Evolutionary conservation across 2,888 invertebrate genomes (phyloP).

Genomic region (Eupithecia subfuscata): DNA sequence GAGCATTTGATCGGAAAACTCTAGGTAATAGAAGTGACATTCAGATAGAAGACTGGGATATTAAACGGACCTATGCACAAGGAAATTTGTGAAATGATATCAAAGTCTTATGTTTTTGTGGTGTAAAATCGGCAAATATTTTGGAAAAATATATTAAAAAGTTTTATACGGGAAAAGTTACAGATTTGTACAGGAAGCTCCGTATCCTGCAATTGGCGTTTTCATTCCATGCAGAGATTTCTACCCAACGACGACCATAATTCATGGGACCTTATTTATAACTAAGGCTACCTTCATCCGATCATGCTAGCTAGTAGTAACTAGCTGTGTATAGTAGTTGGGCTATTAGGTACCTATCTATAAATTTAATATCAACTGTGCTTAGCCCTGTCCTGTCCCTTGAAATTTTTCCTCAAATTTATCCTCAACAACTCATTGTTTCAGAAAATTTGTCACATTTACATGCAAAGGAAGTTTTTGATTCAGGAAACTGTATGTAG

Average conservation of each 20-base stretch:
- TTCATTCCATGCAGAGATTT: no score
- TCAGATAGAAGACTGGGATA: not conserved
- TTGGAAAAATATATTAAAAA: not conserved
- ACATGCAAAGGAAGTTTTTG: not conserved
- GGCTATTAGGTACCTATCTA: not conserved
- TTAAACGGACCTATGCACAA: not conserved
- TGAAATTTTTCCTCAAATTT: not conserved
- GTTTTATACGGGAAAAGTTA: no score
- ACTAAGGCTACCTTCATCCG: no score
- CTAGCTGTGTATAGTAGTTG: no score
- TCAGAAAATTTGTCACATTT: not conserved
- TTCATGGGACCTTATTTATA: no score
- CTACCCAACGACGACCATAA: no score
- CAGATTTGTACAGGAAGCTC: no score
- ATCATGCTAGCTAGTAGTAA: no score
- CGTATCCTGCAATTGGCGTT: no score
- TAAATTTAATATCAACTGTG: not conserved
- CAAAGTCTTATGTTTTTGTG: not conserved
- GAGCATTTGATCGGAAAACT: slow-evolving; percentile 19
- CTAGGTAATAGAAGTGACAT: not conserved
- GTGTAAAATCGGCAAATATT: not conserved
- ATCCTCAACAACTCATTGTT: not conserved
- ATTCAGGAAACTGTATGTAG: not conserved
- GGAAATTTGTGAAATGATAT: not conserved
- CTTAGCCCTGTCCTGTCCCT: not conserved